Evolutionary conservation across 2,888 invertebrate genomes (phyloP), one percentile per base, ranked within the genome.

Genomic region (Cephus nigrinus): DNA sequence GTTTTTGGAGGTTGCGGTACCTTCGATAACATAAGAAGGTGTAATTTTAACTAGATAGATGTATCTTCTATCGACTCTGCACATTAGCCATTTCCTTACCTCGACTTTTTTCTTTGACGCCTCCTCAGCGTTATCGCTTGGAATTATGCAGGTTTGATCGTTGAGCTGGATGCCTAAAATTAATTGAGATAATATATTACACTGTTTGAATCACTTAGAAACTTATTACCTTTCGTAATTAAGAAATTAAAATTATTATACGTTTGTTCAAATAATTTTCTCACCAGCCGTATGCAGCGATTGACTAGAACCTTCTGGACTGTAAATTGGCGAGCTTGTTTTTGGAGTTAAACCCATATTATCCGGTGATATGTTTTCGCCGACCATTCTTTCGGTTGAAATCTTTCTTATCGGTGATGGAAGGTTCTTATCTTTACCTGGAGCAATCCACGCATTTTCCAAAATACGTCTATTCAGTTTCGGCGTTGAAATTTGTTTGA

Each of bases 401-500:
- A 85, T 85, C 76, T 89, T 91, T 11, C 83, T 73, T 77, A 91
- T 91, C 11, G 91, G 90, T 12, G 90, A 91, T 4, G 89, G 89
- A 75, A 90, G 82, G 84, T 89, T 82, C 36, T 78, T 78, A 33
- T 84, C 81, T 36, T 82, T 85, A 32, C 84, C 81, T 11, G 75
- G 73, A 1, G 84, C 81, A 0, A 87, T 75, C 90, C 90, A 90
- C 36, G 85, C 86, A 75, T 87, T 89, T 40, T 90, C 87, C 32
- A 88, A 69, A 9, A 88, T 79, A 80, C 80, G 82, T 72, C 82
- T 86, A 23, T 79, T 82, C 12, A 83, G 81, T 78, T 85, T 88
- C 11, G 87, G 87, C 15, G 86, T 86, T 34, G 86, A 86, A 73
- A 85, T 85, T 76, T 81, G 82, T 69, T 82, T 85, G 34, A 87